Evolutionary conservation across 2,888 invertebrate genomes (phyloP).

Genomic region (Xestia xanthographa): DNA sequence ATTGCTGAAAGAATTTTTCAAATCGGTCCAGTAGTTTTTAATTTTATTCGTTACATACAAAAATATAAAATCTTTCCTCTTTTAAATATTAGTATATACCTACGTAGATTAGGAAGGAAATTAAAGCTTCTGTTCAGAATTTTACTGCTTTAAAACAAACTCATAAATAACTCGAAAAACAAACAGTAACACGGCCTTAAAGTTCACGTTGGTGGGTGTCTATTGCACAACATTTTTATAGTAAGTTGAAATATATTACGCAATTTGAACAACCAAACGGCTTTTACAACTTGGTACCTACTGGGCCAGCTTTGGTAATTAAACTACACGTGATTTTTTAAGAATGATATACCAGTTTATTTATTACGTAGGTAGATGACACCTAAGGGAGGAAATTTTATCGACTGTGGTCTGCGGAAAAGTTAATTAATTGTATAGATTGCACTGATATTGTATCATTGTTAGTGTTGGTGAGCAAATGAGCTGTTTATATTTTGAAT

Average conservation of each 20-base stretch:
- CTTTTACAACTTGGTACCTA: conserved; percentile 21
- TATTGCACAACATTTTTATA: conserved; percentile 50
- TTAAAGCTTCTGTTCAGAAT: neutral
- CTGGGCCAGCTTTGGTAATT: conserved; percentile 17
- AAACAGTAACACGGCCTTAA: neutral
- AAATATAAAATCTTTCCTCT: no score
- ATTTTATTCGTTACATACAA: no score
- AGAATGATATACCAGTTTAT: conserved; percentile 24
- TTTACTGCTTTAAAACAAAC: neutral
- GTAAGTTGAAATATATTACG: conserved; percentile 39
- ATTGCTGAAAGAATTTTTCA: no score
- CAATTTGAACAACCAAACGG: conserved; percentile 13
- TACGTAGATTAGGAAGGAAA: neutral
- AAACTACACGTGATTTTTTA: neutral
- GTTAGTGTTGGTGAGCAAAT: no score
- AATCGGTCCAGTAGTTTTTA: no score
- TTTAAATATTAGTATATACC: no score
- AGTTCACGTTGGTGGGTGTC: neutral
- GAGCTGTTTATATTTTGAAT: no score
- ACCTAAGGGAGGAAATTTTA: no score
- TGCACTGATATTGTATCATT: no score
- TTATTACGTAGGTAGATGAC: neutral
- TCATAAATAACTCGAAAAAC: conserved; percentile 4
- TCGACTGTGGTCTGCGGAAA: no score
- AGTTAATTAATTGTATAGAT: no score